Evolutionary conservation across 2,797 vertebrate species (phyloP), one percentile per base, ranked within the genome.

Genomic region (Lithobates sylvaticus): DNA sequence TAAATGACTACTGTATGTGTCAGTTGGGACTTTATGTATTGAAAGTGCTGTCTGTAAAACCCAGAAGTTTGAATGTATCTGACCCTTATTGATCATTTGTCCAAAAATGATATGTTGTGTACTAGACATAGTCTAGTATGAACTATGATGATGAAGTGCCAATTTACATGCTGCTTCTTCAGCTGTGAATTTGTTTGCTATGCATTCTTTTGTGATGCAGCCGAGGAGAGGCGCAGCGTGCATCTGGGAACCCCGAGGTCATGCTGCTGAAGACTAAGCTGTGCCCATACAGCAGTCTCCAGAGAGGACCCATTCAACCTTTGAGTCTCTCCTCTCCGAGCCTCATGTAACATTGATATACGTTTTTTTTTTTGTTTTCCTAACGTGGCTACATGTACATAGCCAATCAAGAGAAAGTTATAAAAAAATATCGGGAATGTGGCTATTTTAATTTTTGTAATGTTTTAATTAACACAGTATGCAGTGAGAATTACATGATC

Each of bases 141-240:
- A 47, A 4, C 44, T 13, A 47, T 47, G 44, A 47, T 47, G 50
- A 3, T 67, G 8, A 16, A 68, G 61, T 13, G 8, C 21, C 10
- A 76, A 34, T 13, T n/a, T n/a, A 18, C 10, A 12, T 16, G 34
- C 36, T 72, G 34, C 34, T 76, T 47, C 16, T 76, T 47, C 29
- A 42, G 74, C 23, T n/a, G 68, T 81, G 29, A 81, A 42, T 67
- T 18, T 81, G 71, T 81, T 68, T 78, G n/a, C 75, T 86, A 76
- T 81, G 70, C 29, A 76, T 86, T 81, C 71, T 81, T 85, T 54
- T 85, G 61, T 23, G 44, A 72, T 74, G 74, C 18, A 84, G 84
- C 47, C 44, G 23, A 73, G 44, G 50, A 78, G n/a, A 50, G n/a
- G 26, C 27, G 42, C 70, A 68, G 39, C 39, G 9, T 54, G 78